phyloP scores from a whole-genome alignment of 1,140 invertebrate species.

The Leptoteleia sp. region DNA sequence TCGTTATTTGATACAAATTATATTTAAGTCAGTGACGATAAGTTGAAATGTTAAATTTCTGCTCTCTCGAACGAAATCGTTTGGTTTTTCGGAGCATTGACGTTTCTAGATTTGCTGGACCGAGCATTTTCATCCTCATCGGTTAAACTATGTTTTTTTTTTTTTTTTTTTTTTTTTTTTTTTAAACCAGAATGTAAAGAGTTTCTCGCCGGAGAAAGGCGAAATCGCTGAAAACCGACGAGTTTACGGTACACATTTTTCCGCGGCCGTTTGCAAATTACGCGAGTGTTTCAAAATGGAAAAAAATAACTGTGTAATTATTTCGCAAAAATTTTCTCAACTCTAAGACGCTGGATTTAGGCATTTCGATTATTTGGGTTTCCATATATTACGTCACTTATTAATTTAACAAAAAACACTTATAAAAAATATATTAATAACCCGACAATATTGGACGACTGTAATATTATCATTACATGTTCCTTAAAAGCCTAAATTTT shows the following conservation, averaged over 20 bases:
- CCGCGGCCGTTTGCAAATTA: conserved; percentile 7
- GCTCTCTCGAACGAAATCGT: conserved; percentile 21
- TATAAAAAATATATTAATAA: too few species aligned
- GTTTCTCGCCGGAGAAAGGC: conserved; percentile 25
- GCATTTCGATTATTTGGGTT: too few species aligned
- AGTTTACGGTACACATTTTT: conserved; percentile 14
- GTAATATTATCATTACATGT: too few species aligned
- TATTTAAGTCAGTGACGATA: too few species aligned
- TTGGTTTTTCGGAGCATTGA: conserved; percentile 15
- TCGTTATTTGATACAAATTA: too few species aligned
- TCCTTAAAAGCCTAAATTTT: too few species aligned
- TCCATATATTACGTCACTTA: too few species aligned
- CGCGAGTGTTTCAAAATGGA: conserved; percentile 8
- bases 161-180: conserved; percentile 8
- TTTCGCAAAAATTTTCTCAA: too few species aligned
- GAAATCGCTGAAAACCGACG: conserved; percentile 6
- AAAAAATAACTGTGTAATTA: conserved; percentile 11
- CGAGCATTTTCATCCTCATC: conserved; percentile 24
- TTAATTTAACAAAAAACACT: too few species aligned
- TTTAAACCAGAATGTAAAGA: conserved; percentile 20
- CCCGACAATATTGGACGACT: too few species aligned
- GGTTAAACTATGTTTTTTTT: conserved; percentile 7
- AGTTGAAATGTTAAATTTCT: too few species aligned
- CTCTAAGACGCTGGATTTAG: too few species aligned
- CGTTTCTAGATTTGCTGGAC: conserved; percentile 38